These are phyloP conservation scores for Troides oblongomaculatus DNA, from an alignment of 2,888 invertebrate species.

Conservation along the genomic window DNA sequence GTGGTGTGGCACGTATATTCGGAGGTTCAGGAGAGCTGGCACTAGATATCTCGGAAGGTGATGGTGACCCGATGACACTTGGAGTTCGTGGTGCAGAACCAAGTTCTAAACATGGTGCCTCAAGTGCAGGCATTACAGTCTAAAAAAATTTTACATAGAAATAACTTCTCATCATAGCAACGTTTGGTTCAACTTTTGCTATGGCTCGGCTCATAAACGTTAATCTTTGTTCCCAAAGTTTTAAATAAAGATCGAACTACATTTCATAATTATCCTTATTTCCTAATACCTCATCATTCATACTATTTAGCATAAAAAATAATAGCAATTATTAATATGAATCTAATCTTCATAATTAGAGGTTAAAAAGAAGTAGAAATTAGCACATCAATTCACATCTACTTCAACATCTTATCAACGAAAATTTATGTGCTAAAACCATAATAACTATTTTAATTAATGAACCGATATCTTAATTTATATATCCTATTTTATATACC, in stretches of 20 bases:
- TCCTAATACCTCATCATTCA: no score
- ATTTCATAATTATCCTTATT: no score
- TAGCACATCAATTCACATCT: no score
- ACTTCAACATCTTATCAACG: no score
- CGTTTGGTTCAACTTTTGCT: neutral
- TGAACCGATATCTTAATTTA: no score
- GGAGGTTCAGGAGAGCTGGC: slow-evolving; percentile 69
- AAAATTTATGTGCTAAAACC: no score
- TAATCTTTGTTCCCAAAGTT: neutral
- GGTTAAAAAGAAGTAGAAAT: no score
- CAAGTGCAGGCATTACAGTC: slow-evolving; percentile 57
- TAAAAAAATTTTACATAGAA: slow-evolving; percentile 4
- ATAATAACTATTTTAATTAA: no score
- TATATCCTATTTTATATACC: no score
- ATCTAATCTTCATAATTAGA: no score
- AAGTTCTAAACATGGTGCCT: slow-evolving; percentile 67
- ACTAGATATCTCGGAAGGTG: slow-evolving; percentile 71
- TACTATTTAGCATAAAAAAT: no score
- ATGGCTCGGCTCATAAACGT: neutral
- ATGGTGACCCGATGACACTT: slow-evolving; percentile 56
- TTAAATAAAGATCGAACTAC: neutral
- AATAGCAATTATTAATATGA: no score
- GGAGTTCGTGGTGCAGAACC: slow-evolving; percentile 63
- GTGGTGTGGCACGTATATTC: slow-evolving; percentile 57
- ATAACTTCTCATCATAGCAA: neutral